Percentiles rank a stretch among this genome's conserved stretches.
These are phyloP conservation scores for Xestia sexstrigata DNA, from an alignment of 2,888 invertebrate species.

Conservation along the genomic window DNA sequence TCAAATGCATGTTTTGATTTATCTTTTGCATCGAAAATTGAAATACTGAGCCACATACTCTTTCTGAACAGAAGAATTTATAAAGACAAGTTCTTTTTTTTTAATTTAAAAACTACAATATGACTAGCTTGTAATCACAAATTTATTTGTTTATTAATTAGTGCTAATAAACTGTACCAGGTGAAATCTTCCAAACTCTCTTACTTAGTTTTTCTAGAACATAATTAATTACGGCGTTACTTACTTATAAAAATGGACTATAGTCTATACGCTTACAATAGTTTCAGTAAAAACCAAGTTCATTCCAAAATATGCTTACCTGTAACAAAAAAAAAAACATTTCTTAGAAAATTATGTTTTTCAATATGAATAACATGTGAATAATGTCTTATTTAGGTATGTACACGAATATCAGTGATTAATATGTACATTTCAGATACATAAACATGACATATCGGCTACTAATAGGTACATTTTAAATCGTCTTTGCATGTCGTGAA, in stretches of 20 bases:
- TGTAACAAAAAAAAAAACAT: constrained; percentile 42
- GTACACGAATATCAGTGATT: background rate
- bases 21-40: background rate
- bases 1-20: background rate
- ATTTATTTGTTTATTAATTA: background rate
- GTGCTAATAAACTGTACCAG: constrained; percentile 12
- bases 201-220: background rate
- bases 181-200: background rate
- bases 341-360: constrained; percentile 14
- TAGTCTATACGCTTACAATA: background rate
- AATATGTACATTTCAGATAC: background rate
- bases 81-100: background rate
- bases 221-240: background rate
- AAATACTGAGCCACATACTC: background rate
- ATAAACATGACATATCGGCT: background rate
- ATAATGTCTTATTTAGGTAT: background rate
- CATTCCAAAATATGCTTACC: constrained; percentile 41
- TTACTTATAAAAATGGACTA: background rate
- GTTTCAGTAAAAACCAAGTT: background rate
- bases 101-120: too few species aligned
- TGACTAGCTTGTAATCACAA: too few species aligned
- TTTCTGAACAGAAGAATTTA: background rate
- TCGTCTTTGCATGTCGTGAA: background rate
- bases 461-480: background rate
- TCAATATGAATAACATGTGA: background rate